Conservation (phyloP, 2,888 invertebrate species). For the Eupeodes luniger region DNA sequence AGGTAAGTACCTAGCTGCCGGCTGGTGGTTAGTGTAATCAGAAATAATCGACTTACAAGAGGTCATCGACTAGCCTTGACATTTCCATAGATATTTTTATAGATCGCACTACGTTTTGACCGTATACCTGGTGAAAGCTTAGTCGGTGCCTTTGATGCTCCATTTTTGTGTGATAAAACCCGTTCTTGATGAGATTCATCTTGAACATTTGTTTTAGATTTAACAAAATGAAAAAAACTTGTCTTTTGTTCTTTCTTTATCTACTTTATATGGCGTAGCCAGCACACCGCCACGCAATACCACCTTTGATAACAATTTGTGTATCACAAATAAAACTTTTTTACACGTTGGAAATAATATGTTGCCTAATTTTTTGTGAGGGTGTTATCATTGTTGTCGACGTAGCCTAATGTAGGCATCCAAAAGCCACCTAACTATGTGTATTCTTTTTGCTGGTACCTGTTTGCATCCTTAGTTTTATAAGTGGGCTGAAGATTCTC, state of each 20-base stretch:
- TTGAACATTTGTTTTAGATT: conserved; percentile 10
- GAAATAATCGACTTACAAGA: neutral
- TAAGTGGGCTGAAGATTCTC: neutral
- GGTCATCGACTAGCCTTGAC: conserved; percentile 63
- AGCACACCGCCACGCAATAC: neutral
- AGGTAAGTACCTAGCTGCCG: conserved; percentile 78
- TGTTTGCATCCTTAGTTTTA: neutral
- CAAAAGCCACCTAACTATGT: neutral
- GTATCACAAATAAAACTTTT: neutral
- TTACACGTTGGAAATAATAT: no score
- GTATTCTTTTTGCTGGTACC: neutral
- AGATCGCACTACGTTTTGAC: neutral
- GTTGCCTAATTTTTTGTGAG: neutral
- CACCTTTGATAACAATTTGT: neutral
- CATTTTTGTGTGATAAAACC: conserved; percentile 13
- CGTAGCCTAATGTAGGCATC: neutral
- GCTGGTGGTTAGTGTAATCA: neutral
- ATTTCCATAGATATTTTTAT: conserved; percentile 27
- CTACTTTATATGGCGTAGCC: neutral
- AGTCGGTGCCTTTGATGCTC: neutral
- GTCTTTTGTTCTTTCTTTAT: conserved; percentile 6
- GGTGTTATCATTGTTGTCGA: neutral
- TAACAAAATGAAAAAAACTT: neutral
- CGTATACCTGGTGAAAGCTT: conserved; percentile 14
- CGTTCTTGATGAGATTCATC: conserved; percentile 1